Percentiles rank a stretch among this genome's conserved stretches.
Evolutionary conservation across 2,888 invertebrate species (phyloP).

Genomic region (Parnassius apollo): DNA sequence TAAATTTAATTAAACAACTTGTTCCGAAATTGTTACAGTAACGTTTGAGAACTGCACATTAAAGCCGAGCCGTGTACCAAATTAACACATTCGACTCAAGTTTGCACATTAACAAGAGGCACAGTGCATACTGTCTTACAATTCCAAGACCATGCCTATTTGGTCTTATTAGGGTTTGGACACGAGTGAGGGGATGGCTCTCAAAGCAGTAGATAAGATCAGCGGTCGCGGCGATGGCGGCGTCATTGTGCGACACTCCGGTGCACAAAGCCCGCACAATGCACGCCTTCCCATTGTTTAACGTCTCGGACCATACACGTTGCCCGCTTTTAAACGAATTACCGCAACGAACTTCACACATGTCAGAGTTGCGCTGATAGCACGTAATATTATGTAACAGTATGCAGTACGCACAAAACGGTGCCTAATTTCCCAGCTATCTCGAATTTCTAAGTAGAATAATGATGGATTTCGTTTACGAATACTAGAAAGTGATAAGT

Average conservation of each 20-base stretch:
- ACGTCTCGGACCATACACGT: slow-evolving; percentile 60
- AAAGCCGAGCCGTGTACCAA: no score
- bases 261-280: slow-evolving; percentile 70
- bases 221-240: slow-evolving; percentile 38
- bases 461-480: slow-evolving; percentile 17
- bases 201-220: slow-evolving; percentile 38
- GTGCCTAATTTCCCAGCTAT: slow-evolving; percentile 5
- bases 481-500: neutral
- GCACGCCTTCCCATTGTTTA: slow-evolving; percentile 63
- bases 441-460: slow-evolving; percentile 4
- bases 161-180: neutral
- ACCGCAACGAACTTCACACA: slow-evolving; percentile 44
- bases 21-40: no score
- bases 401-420: slow-evolving; percentile 20
- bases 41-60: no score
- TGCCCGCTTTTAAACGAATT: slow-evolving; percentile 57
- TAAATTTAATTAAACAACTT: neutral
- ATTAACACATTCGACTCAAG: neutral
- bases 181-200: slow-evolving; percentile 28
- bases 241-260: slow-evolving; percentile 51
- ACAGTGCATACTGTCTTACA: slow-evolving; percentile 7
- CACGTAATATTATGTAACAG: neutral
- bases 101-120: neutral
- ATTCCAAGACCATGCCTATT: slow-evolving; percentile 4
- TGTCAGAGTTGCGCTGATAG: slow-evolving; percentile 32